Base-by-base conservation (phyloP, 2,113 vertebrate species). In the Micronisus gabar region DNA sequence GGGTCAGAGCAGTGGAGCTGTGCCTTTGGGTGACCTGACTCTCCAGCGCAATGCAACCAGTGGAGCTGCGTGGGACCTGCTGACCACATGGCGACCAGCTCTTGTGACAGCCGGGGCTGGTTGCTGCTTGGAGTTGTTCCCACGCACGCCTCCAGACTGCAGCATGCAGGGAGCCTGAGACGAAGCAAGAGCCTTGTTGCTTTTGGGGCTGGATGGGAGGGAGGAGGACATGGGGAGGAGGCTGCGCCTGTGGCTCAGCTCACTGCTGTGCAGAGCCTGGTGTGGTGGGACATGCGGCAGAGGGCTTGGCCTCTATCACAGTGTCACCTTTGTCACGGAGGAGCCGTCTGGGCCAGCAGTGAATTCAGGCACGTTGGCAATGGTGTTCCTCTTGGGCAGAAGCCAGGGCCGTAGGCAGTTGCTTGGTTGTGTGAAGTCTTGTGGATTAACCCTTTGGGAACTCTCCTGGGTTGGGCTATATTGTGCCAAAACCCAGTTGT, bases 361-460 rank as follows among this genome's bases (percentile, higher is more conserved):
- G 95, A 76, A 29, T 65, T 62, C 58, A 68, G 79, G 90, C 96
- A 89, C 58, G 34, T 94, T 95, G 36, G 92, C 91, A 56, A 8
- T 95, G 90, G 86, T 81, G 88, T 79, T 95, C 75, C 26, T 86
- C 47, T 88, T 95, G 96, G 95, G 92, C 72, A 52, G 82, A 21
- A 78, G 95, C 95, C 96, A 96, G 88, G 55, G 38, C 93, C 0
- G 67, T 67, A 81, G 90, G 95, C 86, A 88, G 80, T 75, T 53
- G n/a, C 73, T 93, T 80, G 81, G 36, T 81, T 45, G 47, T 8
- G 7, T 52, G 58, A 62, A 88, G 53, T 58, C 62, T 38, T 68
- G 81, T 71, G 82, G 76, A 29, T 97, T 97, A 96, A 96, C 96
- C 86, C 90, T 96, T 96, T 84, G 56, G 65, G 61, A 79, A 3